Evolutionary conservation across 2,888 invertebrate genomes (phyloP), one percentile per base, ranked within the genome.

Genomic region (Pherbina coryleti): DNA sequence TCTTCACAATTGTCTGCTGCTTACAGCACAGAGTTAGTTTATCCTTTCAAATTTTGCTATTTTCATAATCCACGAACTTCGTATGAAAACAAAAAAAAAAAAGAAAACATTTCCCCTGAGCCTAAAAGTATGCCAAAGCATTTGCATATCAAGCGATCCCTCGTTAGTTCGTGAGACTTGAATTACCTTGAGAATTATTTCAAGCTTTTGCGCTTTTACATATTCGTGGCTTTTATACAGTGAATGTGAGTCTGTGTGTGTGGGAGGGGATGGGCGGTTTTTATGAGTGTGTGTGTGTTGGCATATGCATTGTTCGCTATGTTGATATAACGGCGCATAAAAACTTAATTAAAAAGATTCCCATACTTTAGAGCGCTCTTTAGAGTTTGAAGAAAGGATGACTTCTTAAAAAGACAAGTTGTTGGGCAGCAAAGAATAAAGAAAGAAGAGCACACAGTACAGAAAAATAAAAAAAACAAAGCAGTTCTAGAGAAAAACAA

Each of bases 281-380:
- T 14, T 60, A 25, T 37, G 55, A 34, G 31, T 44, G 37, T 72
- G 11, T 3, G 5, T 17, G 49, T 55, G 11, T 22, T 37, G 44
- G 8, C 22, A 28, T 60, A 17, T 60, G 72, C 19, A 34, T 37
- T 67, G 37, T 37, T 22, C 22, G 31, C 37, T 22, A 22, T 37
- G 37, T 67, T 22, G 19, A 22, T 60, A 11, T 60, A 60, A 57
- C 72, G 37, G 9, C 17, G 44, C 57, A 57, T 72, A 72, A 72
- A 72, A 57, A 44, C 72, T 72, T 72, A 72, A 72, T 72, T 72
- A 72, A 72, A 72, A 72, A 60, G 5, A 8, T 37, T 60, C 53
- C 60, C 44, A 25, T 60, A 57, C 37, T 44, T n/a, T 28, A 51
- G 28, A 8, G 34, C 4, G 71, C 34, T 60, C 14, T 14, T 44